Evolutionary conservation across 2,797 vertebrate genomes (phyloP).

Genomic region (Muscicapa comitata): DNA sequence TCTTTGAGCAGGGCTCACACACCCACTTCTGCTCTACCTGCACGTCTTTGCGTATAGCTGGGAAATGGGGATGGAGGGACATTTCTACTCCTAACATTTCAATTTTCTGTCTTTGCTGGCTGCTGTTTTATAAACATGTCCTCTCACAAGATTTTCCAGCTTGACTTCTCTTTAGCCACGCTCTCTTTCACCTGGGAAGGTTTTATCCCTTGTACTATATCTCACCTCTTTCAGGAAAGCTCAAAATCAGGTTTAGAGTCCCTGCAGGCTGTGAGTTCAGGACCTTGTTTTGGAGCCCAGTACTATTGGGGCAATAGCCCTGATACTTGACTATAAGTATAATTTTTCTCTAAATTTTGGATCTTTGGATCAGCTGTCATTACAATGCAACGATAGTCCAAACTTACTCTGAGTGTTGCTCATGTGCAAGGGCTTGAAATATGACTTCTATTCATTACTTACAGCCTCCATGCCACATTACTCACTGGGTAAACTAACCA

Average conservation of each 20-base stretch:
- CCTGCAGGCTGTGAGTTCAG: accelerated
- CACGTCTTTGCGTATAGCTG: accelerated
- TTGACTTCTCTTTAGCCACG: neutral
- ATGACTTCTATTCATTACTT: neutral
- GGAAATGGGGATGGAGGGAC: neutral
- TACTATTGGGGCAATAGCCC: neutral
- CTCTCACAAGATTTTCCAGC: neutral
- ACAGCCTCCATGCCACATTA: neutral
- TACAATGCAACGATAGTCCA: neutral
- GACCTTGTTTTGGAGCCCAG: neutral
- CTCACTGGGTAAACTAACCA: neutral
- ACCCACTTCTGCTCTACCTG: no score
- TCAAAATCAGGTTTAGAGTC: neutral
- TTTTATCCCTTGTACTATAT: neutral
- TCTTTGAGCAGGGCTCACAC: neutral
- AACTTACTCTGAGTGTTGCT: neutral
- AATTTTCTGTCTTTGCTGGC: neutral
- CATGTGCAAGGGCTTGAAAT: neutral
- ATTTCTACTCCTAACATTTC: neutral
- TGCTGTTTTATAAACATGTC: neutral
- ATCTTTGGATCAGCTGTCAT: neutral
- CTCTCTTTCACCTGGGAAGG: neutral
- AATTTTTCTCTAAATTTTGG: neutral
- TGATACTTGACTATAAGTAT: neutral
- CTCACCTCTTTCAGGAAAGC: neutral